These are phyloP conservation scores for Lepidurus apus DNA, from an alignment of 1,140 invertebrate species.

Conservation along the genomic window DNA sequence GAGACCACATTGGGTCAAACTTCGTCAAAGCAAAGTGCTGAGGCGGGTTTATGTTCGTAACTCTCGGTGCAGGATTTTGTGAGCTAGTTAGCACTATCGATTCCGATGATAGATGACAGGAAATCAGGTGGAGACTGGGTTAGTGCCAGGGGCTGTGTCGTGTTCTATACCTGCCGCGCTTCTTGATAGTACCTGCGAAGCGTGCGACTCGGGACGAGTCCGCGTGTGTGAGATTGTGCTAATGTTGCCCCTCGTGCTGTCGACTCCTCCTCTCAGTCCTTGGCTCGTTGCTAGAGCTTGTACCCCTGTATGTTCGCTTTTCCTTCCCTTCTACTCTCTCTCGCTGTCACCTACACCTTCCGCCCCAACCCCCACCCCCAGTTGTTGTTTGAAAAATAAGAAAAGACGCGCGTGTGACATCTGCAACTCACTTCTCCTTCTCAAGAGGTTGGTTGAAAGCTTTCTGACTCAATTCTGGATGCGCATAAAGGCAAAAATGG, in stretches of 20 bases:
- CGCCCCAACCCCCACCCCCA: too few species aligned
- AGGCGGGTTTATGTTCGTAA: too few species aligned
- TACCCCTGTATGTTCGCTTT: not conserved
- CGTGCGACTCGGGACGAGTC: not conserved
- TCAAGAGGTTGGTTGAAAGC: not conserved
- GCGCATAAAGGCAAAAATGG: constrained; percentile 17
- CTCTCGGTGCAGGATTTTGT: not conserved
- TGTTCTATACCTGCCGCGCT: not conserved
- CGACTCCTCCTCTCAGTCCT: not conserved
- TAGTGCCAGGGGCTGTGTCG: not conserved
- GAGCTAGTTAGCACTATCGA: not conserved
- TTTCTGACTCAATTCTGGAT: constrained; percentile 22
- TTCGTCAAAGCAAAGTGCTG: too few species aligned
- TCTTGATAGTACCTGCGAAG: not conserved
- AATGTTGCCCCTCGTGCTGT: not conserved
- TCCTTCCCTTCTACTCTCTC: not conserved
- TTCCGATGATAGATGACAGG: constrained; percentile 3
- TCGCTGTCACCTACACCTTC: not conserved
- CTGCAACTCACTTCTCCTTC: not conserved
- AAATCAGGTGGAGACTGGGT: constrained; percentile 7
- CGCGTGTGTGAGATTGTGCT: not conserved
- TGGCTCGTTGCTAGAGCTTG: not conserved
- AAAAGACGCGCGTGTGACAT: constrained; percentile 2
- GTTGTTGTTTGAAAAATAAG: too few species aligned
- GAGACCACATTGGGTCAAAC: too few species aligned